Conservation (phyloP, 92 coral and sea anemone species). For the Scolanthus callimorphus region DNA sequence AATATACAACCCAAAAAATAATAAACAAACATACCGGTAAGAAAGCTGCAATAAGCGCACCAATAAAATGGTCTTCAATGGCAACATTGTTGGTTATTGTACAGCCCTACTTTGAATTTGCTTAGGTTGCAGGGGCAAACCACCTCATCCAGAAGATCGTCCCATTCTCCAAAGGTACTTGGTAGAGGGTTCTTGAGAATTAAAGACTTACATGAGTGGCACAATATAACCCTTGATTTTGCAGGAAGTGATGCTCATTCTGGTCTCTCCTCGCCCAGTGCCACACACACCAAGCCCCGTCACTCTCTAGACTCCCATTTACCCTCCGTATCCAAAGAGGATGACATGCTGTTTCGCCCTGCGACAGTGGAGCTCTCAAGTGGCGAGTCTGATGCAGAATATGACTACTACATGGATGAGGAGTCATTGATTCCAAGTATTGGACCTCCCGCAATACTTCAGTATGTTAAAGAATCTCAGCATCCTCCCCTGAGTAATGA, state of each 20-base stretch:
- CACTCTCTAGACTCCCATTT: conserved; percentile 50
- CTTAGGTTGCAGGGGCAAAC: no score
- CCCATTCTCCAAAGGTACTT: no score
- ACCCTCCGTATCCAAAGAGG: conserved; percentile 67
- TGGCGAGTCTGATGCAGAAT: conserved; percentile 80
- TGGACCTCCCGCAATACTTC: conserved; percentile 96
- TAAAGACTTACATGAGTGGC: no score
- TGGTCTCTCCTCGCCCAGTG: conserved; percentile 26
- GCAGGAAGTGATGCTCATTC: conserved; percentile 9
- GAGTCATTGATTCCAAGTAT: conserved; percentile 83
- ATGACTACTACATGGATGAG: conserved; percentile 38
- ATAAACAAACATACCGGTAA: no score
- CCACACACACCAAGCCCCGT: conserved; percentile 47
- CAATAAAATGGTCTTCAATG: no score
- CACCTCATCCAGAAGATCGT: no score
- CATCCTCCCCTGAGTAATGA: conserved; percentile 77
- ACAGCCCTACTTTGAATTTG: no score
- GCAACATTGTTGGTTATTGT: no score
- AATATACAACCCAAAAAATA: no score
- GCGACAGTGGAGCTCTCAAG: conserved; percentile 82
- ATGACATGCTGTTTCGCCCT: conserved; percentile 67
- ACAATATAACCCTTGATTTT: no score
- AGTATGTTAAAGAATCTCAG: conserved; percentile 89
- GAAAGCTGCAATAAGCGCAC: no score
- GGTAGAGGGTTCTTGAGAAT: no score